Percentiles rank a stretch among this genome's conserved stretches.
phyloP scores from a whole-genome alignment of 2,888 invertebrate genomes.

The Plagiodera versicolora region DNA sequence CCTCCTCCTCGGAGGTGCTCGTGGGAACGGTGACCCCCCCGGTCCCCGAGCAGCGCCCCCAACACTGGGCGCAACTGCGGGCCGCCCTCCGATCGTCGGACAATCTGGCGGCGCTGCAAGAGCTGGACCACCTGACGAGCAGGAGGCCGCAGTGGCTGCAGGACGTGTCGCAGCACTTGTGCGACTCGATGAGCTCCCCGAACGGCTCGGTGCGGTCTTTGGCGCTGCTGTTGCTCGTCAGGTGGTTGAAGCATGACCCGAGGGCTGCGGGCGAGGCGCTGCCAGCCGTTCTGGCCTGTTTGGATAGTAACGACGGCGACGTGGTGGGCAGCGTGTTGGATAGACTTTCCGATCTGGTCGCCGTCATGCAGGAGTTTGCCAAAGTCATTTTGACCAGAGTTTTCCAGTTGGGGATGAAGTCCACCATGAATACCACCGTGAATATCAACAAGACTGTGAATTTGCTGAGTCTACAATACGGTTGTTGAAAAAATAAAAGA shows the following conservation, averaged over 20 bases:
- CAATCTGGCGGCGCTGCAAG: conserved; percentile 67
- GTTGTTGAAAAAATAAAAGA: conserved; percentile 59
- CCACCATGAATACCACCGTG: conserved; percentile 73
- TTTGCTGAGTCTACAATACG: conserved; percentile 80
- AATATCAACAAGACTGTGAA: conserved; percentile 80
- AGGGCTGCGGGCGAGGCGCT: conserved; percentile 64
- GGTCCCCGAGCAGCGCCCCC: conserved; percentile 52
- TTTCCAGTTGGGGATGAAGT: conserved; percentile 79
- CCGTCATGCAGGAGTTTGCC: conserved; percentile 85
- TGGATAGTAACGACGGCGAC: conserved; percentile 78
- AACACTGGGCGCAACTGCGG: conserved; percentile 59
- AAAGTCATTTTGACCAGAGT: conserved; percentile 75
- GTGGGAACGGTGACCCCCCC: conserved; percentile 57
- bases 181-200: conserved; percentile 65
- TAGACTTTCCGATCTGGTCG: conserved; percentile 78
- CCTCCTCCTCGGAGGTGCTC: conserved; percentile 57
- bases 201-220: conserved; percentile 67
- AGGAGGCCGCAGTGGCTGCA: conserved; percentile 70
- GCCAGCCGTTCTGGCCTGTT: conserved; percentile 76
- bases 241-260: conserved; percentile 68
- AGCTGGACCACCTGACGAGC: conserved; percentile 72
- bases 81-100: conserved; percentile 54
- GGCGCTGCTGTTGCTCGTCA: conserved; percentile 72
- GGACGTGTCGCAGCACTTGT: conserved; percentile 65
- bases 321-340: conserved; percentile 78